Evolutionary conservation across 1,140 invertebrate genomes (phyloP).

Genomic region (Rhynchophorus ferrugineus): DNA sequence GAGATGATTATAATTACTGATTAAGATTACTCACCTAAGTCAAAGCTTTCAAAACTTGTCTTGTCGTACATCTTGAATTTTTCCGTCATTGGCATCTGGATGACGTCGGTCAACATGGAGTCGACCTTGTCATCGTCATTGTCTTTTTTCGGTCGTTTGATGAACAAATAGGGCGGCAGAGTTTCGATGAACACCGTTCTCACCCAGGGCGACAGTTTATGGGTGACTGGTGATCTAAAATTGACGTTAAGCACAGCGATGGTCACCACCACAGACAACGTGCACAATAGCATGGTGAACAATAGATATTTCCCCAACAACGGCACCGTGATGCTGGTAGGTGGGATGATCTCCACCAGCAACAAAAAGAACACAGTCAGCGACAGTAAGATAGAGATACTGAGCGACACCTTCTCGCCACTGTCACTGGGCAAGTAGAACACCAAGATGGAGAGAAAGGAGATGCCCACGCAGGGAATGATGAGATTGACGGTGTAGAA

Average conservation of each 20-base stretch:
- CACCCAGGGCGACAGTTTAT: conserved; percentile 89
- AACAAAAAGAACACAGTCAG: conserved; percentile 98
- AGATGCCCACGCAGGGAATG: conserved; percentile 92
- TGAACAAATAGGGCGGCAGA: conserved; percentile 78
- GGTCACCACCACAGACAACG: conserved; percentile 94
- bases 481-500: conserved; percentile 97
- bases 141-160: conserved; percentile 72
- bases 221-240: conserved; percentile 95
- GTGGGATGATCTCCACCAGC: conserved; percentile 96
- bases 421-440: conserved; percentile 98
- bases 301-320: conserved; percentile 96
- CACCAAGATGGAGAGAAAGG: conserved; percentile 94
- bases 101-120: conserved; percentile 38
- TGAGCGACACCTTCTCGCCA: conserved; percentile 95
- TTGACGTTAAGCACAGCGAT: conserved; percentile 98
- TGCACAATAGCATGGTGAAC: conserved; percentile 99
- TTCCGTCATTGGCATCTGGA: conserved; percentile 38
- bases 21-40: conserved; percentile 28
- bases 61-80: conserved; percentile 37
- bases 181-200: conserved; percentile 81
- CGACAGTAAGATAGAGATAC: conserved; percentile 96
- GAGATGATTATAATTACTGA: no score
- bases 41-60: conserved; percentile 38
- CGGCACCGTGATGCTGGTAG: conserved; percentile 96
- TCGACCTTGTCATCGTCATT: conserved; percentile 48